Percentiles rank a stretch among this genome's conserved stretches.
phyloP scores from a whole-genome alignment of 2,888 invertebrate genomes.

The Drosophila mercatorum region DNA sequence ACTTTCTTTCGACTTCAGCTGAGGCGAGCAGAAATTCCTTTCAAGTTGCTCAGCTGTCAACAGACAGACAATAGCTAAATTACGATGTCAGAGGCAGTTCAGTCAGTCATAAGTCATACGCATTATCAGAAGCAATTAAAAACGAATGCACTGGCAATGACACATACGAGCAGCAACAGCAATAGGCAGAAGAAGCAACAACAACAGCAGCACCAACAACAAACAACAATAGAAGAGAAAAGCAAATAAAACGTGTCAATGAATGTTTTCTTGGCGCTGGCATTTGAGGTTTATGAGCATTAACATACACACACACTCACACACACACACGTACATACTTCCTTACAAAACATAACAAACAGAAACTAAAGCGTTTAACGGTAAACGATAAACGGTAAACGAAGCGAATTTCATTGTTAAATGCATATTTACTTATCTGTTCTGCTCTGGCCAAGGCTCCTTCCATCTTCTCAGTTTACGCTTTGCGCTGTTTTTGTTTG shows the following conservation, averaged over 20 bases:
- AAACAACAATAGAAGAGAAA: constrained; percentile 12
- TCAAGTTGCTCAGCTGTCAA: constrained; percentile 1
- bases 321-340: constrained; percentile 25
- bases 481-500: constrained; percentile 25
- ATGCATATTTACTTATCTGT: constrained; percentile 27
- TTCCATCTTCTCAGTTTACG: constrained; percentile 13
- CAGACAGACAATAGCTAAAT: constrained; percentile 59
- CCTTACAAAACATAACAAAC: constrained; percentile 44
- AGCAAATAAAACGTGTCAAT: constrained; percentile 42
- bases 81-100: constrained; percentile 67
- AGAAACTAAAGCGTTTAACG: constrained; percentile 29
- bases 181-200: constrained; percentile 6
- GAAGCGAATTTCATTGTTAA: constrained; percentile 18
- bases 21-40: background rate
- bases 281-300: constrained; percentile 59
- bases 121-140: constrained; percentile 77
- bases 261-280: constrained; percentile 40
- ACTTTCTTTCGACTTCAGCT: background rate
- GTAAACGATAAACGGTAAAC: constrained; percentile 21
- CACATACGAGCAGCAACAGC: constrained; percentile 28
- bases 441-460: constrained; percentile 25
- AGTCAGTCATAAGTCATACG: constrained; percentile 63
- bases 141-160: constrained; percentile 48
- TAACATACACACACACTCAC: constrained; percentile 27
- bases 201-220: background rate